phyloP scores from a whole-genome alignment of 2,797 vertebrate genomes.

The Hydrocynus forskahlii region DNA sequence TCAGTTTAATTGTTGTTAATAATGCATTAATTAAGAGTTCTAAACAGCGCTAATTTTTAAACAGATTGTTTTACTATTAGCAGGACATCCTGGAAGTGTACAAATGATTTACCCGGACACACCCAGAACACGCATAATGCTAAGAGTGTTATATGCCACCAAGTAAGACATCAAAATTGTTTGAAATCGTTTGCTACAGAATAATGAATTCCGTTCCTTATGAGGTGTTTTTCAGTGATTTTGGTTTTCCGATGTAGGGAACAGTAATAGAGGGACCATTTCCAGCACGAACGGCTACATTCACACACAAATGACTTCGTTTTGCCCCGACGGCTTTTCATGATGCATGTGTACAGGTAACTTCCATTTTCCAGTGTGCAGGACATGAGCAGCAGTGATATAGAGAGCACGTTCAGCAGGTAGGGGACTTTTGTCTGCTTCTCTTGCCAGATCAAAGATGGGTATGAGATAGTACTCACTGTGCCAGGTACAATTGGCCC shows the following conservation, averaged over 20 bases:
- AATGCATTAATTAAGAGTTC: no score
- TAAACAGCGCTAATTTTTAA: no score
- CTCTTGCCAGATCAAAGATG: conserved; percentile 62
- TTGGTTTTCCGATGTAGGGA: background rate
- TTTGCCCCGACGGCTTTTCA: background rate
- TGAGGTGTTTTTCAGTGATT: background rate
- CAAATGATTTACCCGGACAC: no score
- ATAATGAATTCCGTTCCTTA: background rate
- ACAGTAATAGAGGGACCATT: background rate
- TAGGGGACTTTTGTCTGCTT: conserved; percentile 57
- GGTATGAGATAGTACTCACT: conserved; percentile 65
- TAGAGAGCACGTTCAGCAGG: conserved; percentile 3
- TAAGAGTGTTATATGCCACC: no score
- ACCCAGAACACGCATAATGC: no score
- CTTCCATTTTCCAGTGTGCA: conserved; percentile 8
- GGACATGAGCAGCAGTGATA: conserved; percentile 38
- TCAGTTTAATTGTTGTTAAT: no score
- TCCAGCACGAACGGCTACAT: background rate
- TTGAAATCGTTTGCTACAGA: no score
- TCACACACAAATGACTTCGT: background rate
- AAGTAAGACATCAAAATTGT: no score
- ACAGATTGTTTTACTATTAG: no score
- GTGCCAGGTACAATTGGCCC: conserved; percentile 39
- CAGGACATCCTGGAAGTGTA: no score
- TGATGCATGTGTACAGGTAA: background rate